A percentile compares a stretch with the other conserved stretches of the same genome.
phyloP scores from a whole-genome alignment of 2,113 vertebrate genomes.

The Pogona vitticeps region DNA sequence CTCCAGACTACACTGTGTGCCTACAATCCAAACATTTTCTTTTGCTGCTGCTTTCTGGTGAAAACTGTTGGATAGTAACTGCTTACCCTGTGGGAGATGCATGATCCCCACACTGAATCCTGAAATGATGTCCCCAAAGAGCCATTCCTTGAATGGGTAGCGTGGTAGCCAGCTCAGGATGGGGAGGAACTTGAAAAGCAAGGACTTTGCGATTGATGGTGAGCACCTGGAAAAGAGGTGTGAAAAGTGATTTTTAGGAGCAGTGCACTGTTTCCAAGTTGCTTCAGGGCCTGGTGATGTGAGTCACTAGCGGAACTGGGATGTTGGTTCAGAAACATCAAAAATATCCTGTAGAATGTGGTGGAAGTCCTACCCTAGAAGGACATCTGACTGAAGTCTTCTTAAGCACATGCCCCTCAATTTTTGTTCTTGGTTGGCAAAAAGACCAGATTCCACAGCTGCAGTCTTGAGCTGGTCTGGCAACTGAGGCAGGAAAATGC shows the following conservation, averaged over 20 bases:
- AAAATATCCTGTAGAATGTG: background rate
- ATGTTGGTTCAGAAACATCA: background rate
- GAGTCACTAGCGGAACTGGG: background rate
- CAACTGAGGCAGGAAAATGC: no score
- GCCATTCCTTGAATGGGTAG: constrained; percentile 87
- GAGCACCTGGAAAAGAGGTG: constrained; percentile 81
- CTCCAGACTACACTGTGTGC: no score
- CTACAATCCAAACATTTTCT: background rate
- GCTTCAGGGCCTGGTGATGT: background rate
- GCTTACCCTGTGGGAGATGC: constrained; percentile 92
- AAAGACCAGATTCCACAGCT: background rate
- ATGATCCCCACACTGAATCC: constrained; percentile 95
- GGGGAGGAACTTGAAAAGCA: constrained; percentile 80
- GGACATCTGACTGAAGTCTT: background rate
- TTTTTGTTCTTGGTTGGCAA: background rate
- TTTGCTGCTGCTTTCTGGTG: background rate
- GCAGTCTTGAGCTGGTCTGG: background rate
- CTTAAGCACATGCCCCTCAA: background rate
- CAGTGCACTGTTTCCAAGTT: background rate
- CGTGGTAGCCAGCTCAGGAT: constrained; percentile 87
- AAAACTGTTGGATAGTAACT: no score
- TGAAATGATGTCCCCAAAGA: constrained; percentile 83
- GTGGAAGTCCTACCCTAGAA: background rate
- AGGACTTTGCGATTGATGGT: constrained; percentile 61
- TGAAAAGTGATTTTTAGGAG: background rate